A percentile compares a stretch with the other conserved stretches of the same genome.
Conservation (phyloP, 2,797 vertebrate genomes). For the Lacerta bilineata region DNA sequence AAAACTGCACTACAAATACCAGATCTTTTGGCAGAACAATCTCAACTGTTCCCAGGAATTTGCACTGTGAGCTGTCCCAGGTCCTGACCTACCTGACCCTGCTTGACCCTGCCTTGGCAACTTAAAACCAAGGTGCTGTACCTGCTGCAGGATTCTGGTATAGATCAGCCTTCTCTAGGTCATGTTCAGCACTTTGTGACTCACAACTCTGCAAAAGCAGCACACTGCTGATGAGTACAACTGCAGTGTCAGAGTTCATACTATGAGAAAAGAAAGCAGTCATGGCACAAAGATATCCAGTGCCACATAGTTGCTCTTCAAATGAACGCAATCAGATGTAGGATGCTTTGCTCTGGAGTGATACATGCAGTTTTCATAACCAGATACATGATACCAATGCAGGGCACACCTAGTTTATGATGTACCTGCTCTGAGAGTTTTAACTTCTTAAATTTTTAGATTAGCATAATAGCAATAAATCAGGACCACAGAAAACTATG, state of each 20-base stretch:
- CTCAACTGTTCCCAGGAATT: not conserved
- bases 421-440: not conserved
- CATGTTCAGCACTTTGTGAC: not conserved
- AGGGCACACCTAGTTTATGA: not conserved
- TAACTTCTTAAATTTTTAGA: not conserved
- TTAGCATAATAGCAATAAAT: not conserved
- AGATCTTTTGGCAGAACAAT: not conserved
- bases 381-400: not conserved
- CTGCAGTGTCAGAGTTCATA: not conserved
- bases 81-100: not conserved
- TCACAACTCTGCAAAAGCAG: not conserved
- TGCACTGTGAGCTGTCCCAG: not conserved
- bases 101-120: not conserved
- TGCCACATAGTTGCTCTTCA: not conserved
- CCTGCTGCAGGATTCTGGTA: not conserved
- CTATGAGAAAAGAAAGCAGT: not conserved
- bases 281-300: not conserved
- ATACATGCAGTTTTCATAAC: constrained; percentile 1
- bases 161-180: not conserved
- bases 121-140: not conserved
- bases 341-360: not conserved
- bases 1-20: not conserved
- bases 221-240: not conserved
- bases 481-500: not conserved
- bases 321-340: not conserved